These are phyloP conservation scores for Dusona sp. DNA, from an alignment of 2,888 invertebrate genomes.

Conservation along the genomic window DNA sequence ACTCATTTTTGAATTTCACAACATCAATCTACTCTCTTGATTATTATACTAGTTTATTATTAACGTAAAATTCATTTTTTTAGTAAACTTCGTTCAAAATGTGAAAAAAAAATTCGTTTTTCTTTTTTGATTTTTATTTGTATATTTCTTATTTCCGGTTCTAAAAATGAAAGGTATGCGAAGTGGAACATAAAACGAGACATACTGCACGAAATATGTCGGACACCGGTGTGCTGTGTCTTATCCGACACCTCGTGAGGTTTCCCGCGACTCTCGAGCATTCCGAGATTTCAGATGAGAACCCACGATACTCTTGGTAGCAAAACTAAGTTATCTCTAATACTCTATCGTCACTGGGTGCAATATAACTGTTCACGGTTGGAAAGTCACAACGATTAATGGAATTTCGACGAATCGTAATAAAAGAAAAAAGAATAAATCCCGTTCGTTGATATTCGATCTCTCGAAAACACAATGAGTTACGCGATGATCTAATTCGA, in stretches of 20 bases:
- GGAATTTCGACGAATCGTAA: constrained; percentile 43
- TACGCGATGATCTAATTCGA: constrained; percentile 32
- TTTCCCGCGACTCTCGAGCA: constrained; percentile 61
- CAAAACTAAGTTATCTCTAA: constrained; percentile 58
- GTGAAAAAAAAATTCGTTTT: no score
- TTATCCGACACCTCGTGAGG: constrained; percentile 53
- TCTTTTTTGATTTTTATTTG: background rate
- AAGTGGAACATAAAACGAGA: background rate
- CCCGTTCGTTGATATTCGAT: constrained; percentile 17
- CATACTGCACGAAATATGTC: constrained; percentile 7
- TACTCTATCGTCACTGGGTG: constrained; percentile 51
- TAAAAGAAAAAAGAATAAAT: background rate
- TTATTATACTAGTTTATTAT: background rate
- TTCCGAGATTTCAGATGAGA: constrained; percentile 51
- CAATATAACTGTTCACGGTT: constrained; percentile 27
- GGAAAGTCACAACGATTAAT: constrained; percentile 42
- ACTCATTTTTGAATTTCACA: background rate
- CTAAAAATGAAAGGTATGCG: background rate
- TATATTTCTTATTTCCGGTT: background rate
- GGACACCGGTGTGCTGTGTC: background rate
- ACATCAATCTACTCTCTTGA: background rate
- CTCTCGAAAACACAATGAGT: constrained; percentile 13
- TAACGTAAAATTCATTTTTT: background rate
- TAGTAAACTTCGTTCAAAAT: background rate
- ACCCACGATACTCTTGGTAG: constrained; percentile 45